Conservation (phyloP, 2,888 invertebrate genomes). For the Nephrotoma guestfalica region DNA sequence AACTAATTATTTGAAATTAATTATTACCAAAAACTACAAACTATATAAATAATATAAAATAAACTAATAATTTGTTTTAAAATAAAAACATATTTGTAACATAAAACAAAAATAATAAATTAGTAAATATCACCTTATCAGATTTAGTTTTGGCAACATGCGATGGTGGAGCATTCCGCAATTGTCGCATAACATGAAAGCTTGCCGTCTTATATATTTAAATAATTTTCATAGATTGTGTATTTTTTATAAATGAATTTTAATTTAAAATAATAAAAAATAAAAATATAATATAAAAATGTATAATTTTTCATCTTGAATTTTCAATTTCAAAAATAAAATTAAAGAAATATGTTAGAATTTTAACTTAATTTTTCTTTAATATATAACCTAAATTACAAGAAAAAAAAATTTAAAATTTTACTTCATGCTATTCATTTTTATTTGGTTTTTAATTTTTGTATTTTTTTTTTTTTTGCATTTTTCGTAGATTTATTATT, state of each 20-base stretch:
- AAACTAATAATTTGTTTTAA: slow-evolving; percentile 1
- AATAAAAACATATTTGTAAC: slow-evolving; percentile 5
- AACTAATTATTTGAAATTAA: background rate
- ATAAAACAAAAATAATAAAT: slow-evolving; percentile 9
- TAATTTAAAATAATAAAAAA: slow-evolving; percentile 6
- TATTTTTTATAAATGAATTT: background rate
- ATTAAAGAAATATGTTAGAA: background rate
- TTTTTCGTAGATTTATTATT: background rate
- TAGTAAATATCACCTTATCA: slow-evolving; percentile 53
- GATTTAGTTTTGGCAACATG: slow-evolving; percentile 73
- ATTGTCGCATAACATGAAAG: slow-evolving; percentile 62
- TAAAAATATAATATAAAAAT: background rate
- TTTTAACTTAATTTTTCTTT: background rate
- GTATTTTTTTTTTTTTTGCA: background rate
- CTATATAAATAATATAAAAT: slow-evolving; percentile 1
- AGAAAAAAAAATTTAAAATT: background rate
- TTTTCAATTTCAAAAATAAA: background rate
- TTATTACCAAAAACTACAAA: background rate
- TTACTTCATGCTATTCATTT: slow-evolving; percentile 1
- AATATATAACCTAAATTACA: background rate
- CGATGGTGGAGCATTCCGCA: slow-evolving; percentile 76
- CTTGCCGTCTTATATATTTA: slow-evolving; percentile 48
- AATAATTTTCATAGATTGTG: slow-evolving; percentile 3
- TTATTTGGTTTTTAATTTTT: background rate
- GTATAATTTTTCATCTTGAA: background rate